Evolutionary conservation across 1,140 invertebrate species (phyloP), one percentile per base, ranked within the genome.

Genomic region (Conopomorpha cramerella): DNA sequence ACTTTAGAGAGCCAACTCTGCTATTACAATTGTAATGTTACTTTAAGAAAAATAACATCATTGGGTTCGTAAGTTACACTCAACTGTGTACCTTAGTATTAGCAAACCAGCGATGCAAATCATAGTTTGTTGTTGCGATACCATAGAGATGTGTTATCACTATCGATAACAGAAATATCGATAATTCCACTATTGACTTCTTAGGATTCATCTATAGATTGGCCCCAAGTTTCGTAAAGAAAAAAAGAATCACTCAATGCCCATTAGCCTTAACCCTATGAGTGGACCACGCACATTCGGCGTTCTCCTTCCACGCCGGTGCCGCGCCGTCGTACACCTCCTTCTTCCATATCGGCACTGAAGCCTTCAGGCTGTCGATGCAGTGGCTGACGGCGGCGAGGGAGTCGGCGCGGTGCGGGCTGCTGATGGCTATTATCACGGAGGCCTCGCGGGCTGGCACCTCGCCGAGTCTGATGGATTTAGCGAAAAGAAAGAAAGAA

Each of bases 271-370:
- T 23, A n/a, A 13, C 16, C 40, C 37, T 26, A 19, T 34, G 43
- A 38, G 30, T 44, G 10, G 59, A 56, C 88, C 90, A 91, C 53
- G 76, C 65, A 80, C 89, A 91, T 81, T 92, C 89, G 36, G 80
- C 77, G 60, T 91, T 92, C 71, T 89, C 85, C 60, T 91, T 91
- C 90, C 89, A 92, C 17, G 74, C 59, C 0, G 73, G 49, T 8
- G 78, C 59, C 7, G 79, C 81, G 19, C 81, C 81, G 7, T 54
- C 62, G 74, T 96, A 97, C 11, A 92, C 74, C 82, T 97, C 95
- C 71, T 96, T 96, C 73, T 99, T 99, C 95, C 95, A 99, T 38
- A 98, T 95, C 2, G 95, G 94, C 31, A 97, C 93, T 10, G 77
- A 82, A 26, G 86, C 81, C 79, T 98, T 99, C 0, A 98, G 68